Conservation (phyloP, 2,113 vertebrate species). For the Gila orcuttii region DNA sequence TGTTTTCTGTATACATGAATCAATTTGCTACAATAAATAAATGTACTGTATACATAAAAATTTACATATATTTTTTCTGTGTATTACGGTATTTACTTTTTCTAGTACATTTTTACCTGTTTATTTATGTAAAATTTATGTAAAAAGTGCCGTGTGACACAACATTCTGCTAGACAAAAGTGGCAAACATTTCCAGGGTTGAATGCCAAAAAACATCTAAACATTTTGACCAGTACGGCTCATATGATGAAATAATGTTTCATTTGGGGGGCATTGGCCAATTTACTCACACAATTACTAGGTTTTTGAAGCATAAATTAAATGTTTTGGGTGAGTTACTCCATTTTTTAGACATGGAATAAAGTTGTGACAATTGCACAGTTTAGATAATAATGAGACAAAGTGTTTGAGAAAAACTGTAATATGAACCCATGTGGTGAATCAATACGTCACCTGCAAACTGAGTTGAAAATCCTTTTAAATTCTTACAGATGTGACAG, state of each 20-base stretch:
- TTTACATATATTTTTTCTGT: not conserved
- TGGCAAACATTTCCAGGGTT: not conserved
- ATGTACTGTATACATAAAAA: not conserved
- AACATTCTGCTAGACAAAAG: not conserved
- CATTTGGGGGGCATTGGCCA: not conserved
- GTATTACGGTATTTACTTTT: not conserved
- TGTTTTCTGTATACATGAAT: not conserved
- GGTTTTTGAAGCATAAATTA: not conserved
- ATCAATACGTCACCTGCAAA: not conserved
- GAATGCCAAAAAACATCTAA: not conserved
- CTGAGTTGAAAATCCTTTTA: not conserved
- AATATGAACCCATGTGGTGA: not conserved
- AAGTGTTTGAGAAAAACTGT: not conserved
- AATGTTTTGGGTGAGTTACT: not conserved
- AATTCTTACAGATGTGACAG: not conserved
- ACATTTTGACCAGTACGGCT: not conserved
- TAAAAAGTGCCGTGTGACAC: not conserved
- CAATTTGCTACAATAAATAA: not conserved
- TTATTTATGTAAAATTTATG: not conserved
- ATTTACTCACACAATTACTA: not conserved
- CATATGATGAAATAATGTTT: not conserved
- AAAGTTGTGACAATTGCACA: not conserved
- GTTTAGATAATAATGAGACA: not conserved
- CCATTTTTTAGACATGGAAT: not conserved
- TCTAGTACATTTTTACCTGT: not conserved